phyloP scores from a whole-genome alignment of 2,113 vertebrate genomes.

The Hepsetus odoe region DNA sequence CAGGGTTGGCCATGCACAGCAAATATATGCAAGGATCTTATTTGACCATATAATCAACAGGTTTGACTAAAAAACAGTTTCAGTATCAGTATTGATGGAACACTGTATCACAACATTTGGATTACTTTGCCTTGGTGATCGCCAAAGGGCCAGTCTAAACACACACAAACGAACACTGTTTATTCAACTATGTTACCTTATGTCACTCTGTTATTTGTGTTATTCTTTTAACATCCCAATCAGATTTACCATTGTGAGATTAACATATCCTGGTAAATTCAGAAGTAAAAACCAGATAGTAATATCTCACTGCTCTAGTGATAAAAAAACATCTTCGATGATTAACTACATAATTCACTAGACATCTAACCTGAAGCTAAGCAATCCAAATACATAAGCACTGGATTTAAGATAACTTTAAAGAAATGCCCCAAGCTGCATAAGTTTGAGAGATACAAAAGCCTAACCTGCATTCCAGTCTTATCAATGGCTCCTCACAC shows the following conservation, averaged over 20 bases:
- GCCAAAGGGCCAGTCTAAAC: neutral
- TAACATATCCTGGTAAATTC: neutral
- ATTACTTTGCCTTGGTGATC: slow-evolving; percentile 6
- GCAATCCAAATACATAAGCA: too few species aligned
- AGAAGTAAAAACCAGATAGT: too few species aligned
- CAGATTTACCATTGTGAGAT: neutral
- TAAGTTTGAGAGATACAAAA: too few species aligned
- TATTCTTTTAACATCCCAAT: neutral
- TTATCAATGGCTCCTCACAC: neutral
- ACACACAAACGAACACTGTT: slow-evolving; percentile 8
- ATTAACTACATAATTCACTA: too few species aligned
- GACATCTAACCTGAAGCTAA: too few species aligned
- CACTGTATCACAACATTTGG: slow-evolving; percentile 25
- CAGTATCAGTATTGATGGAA: slow-evolving; percentile 23
- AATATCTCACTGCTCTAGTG: too few species aligned
- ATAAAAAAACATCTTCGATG: too few species aligned
- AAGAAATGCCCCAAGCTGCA: too few species aligned
- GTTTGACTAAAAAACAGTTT: slow-evolving; percentile 36
- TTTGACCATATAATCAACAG: slow-evolving; percentile 15
- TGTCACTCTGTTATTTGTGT: neutral
- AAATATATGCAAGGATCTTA: neutral
- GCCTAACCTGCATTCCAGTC: neutral
- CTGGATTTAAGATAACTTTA: too few species aligned
- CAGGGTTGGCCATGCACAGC: neutral
- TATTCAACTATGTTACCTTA: neutral